Conservation (phyloP, 1,140 invertebrate species). For the Drosophila lacteicornis region DNA sequence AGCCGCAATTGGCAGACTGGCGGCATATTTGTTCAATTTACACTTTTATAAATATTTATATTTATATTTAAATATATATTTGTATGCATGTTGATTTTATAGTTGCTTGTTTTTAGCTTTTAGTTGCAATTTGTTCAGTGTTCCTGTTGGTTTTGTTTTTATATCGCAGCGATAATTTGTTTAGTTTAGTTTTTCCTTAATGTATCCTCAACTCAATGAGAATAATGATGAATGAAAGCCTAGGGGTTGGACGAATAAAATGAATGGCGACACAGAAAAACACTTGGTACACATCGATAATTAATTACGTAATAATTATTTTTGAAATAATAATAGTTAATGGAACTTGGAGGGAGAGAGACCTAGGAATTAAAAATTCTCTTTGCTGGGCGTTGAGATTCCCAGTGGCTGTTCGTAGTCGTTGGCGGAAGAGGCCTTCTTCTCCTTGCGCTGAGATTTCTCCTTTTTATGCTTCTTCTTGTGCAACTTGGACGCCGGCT, state of each 20-base stretch:
- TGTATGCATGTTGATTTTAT: conserved; percentile 19
- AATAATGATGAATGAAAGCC: conserved; percentile 33
- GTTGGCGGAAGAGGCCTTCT: conserved; percentile 62
- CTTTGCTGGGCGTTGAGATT: conserved; percentile 96
- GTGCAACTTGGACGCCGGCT: conserved; percentile 57
- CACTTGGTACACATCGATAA: not conserved
- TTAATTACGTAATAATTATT: conserved; percentile 9
- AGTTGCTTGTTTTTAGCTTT: conserved; percentile 34
- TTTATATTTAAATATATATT: conserved; percentile 13
- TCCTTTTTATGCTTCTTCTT: conserved; percentile 81
- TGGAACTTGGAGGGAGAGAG: conserved; percentile 35
- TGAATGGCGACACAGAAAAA: conserved; percentile 12
- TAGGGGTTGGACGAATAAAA: conserved; percentile 6
- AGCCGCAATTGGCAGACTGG: conserved; percentile 51
- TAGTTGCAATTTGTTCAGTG: conserved; percentile 59
- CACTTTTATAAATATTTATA: conserved; percentile 40
- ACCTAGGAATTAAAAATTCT: conserved; percentile 87
- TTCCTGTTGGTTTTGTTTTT: conserved; percentile 54
- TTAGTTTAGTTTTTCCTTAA: conserved; percentile 11
- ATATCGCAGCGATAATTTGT: conserved; percentile 80
- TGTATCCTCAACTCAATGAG: conserved; percentile 8
- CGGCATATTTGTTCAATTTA: conserved; percentile 43
- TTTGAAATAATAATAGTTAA: conserved; percentile 15
- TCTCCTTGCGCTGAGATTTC: conserved; percentile 62
- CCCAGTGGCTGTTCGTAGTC: conserved; percentile 92